These are phyloP conservation scores for Eupithecia pulchellata DNA, from an alignment of 2,888 invertebrate species.

Conservation along the genomic window DNA sequence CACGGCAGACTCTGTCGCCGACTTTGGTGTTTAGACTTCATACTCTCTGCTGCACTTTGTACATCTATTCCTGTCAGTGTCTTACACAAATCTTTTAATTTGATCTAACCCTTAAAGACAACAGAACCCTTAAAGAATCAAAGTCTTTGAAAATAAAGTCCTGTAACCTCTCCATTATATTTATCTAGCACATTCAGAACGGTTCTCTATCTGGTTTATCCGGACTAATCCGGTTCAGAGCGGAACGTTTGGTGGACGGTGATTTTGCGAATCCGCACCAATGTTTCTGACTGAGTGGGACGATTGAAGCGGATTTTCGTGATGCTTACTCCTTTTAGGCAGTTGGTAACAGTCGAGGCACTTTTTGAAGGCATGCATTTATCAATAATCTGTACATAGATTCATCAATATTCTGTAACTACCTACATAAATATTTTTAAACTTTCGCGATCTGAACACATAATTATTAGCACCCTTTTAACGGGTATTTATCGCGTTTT, in stretches of 20 bases:
- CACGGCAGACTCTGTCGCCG: no score
- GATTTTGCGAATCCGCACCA: constrained; percentile 21
- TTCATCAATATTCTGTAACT: no score
- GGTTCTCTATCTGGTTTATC: constrained; percentile 50
- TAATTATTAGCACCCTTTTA: no score
- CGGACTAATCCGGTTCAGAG: constrained; percentile 56
- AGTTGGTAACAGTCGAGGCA: not conserved
- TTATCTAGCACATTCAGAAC: constrained; percentile 32
- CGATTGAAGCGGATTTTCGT: not conserved
- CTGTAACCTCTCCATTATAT: constrained; percentile 16
- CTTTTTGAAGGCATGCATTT: not conserved
- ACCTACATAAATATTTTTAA: no score
- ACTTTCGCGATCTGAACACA: no score
- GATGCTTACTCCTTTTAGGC: not conserved
- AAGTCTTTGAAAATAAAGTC: constrained; percentile 4
- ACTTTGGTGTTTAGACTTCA: no score
- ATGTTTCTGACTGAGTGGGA: constrained; percentile 14
- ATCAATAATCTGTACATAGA: not conserved
- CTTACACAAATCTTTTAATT: not conserved
- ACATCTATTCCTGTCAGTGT: not conserved
- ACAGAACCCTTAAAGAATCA: no score
- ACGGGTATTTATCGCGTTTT: no score
- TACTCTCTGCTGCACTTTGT: not conserved
- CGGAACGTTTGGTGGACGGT: constrained; percentile 27
- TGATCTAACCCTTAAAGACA: not conserved